Conservation (phyloP, 2,113 vertebrate species). For the Pterophyllum scalare region DNA sequence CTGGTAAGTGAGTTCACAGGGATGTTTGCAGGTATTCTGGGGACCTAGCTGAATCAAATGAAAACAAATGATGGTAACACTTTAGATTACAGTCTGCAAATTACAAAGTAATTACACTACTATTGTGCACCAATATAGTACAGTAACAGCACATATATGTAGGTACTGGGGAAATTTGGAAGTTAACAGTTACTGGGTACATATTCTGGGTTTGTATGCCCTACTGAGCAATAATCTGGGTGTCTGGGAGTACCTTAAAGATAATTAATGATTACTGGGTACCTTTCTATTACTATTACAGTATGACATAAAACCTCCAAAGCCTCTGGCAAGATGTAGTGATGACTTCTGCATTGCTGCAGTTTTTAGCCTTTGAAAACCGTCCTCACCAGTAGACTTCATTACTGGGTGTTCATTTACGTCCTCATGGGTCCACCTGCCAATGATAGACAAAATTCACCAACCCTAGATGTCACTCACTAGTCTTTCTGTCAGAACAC, state of each 20-base stretch:
- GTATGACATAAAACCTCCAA: too few relatives aligned
- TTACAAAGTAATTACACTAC: slow-evolving; percentile 3
- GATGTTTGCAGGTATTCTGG: slow-evolving; percentile 39
- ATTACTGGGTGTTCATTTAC: not conserved
- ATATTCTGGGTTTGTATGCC: not conserved
- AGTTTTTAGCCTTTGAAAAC: not conserved
- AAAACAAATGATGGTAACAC: slow-evolving; percentile 29
- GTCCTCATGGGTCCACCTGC: not conserved
- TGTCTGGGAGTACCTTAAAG: not conserved
- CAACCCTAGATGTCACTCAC: not conserved
- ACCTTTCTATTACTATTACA: not conserved
- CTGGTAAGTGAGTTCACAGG: slow-evolving; percentile 46
- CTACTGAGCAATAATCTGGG: not conserved
- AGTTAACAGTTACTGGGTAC: not conserved
- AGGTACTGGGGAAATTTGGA: not conserved
- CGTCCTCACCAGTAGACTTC: not conserved
- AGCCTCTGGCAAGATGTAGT: not conserved
- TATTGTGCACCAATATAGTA: not conserved
- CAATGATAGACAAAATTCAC: not conserved
- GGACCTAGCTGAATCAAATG: slow-evolving; percentile 27
- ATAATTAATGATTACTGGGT: not conserved
- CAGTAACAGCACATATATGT: not conserved
- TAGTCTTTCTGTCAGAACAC: not conserved
- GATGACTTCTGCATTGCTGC: not conserved
- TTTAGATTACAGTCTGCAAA: slow-evolving; percentile 7